phyloP scores from a whole-genome alignment of 1,140 invertebrate genomes.

The Meloidogyne floridensis region DNA sequence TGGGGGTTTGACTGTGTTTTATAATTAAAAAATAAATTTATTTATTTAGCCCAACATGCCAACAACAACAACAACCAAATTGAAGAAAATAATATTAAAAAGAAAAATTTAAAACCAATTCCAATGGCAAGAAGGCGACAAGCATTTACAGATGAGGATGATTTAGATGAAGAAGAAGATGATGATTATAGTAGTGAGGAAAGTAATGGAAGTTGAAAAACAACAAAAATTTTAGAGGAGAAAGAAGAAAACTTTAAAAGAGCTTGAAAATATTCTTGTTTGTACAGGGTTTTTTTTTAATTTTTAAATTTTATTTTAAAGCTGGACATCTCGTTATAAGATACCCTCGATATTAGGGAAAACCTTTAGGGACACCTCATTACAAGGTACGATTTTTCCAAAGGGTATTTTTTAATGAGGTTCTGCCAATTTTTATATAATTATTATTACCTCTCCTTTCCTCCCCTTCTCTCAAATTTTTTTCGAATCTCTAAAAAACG shows the following conservation, averaged over 20 bases:
- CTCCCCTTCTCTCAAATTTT: neutral
- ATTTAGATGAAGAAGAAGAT: constrained; percentile 14
- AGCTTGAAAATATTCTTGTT: neutral
- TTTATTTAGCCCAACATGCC: neutral
- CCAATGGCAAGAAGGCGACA: constrained; percentile 21
- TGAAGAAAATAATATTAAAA: constrained; percentile 6
- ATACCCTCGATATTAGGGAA: no score
- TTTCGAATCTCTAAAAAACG: neutral
- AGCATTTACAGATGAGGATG: constrained; percentile 31
- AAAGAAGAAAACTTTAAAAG: neutral
- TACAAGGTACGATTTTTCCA: no score
- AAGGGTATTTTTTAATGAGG: no score
- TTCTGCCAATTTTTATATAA: no score
- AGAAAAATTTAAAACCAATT: neutral
- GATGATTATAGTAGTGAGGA: constrained; percentile 15
- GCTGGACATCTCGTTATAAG: no score
- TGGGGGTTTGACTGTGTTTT: no score
- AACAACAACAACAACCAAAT: constrained; percentile 10
- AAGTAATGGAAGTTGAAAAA: constrained; percentile 21
- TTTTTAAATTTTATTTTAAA: neutral
- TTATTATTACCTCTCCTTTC: neutral
- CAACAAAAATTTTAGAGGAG: neutral
- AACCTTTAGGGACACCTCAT: no score
- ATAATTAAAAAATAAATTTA: no score
- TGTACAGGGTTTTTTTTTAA: neutral